Conservation (phyloP, 2,113 vertebrate genomes). For the Mus pahari region DNA sequence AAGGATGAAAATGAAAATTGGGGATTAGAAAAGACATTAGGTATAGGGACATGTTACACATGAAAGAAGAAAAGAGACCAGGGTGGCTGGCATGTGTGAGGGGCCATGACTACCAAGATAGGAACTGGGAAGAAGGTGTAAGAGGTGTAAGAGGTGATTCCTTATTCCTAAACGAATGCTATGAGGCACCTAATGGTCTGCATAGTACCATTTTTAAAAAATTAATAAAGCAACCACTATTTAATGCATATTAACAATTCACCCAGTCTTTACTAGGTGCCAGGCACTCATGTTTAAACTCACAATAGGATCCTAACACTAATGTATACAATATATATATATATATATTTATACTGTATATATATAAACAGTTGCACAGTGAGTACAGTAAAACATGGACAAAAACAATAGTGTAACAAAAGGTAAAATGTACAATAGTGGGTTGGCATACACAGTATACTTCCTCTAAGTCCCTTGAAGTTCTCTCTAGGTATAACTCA, state of each 20-base stretch:
- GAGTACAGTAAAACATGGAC: not conserved
- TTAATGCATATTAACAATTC: not conserved
- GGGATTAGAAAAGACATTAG: too few species aligned
- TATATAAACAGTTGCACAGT: not conserved
- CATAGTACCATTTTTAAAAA: not conserved
- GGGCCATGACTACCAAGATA: not conserved
- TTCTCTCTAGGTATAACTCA: not conserved
- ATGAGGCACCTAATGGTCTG: not conserved
- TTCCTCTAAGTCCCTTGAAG: not conserved
- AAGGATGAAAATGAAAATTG: too few species aligned
- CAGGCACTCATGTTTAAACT: not conserved
- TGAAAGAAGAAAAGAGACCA: not conserved
- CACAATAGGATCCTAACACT: not conserved
- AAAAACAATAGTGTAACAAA: not conserved
- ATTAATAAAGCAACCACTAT: not conserved
- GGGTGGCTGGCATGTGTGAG: not conserved
- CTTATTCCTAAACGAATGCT: not conserved
- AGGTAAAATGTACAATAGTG: not conserved
- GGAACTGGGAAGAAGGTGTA: not conserved
- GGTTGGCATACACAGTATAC: not conserved
- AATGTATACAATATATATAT: not conserved
- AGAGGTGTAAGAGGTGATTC: not conserved
- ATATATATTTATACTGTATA: not conserved
- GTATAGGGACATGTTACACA: not conserved
- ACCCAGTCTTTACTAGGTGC: not conserved